Percentiles rank a stretch among this genome's conserved stretches.
Conservation (phyloP, 2,888 invertebrate species). For the Lasioglossum zephyrum region DNA sequence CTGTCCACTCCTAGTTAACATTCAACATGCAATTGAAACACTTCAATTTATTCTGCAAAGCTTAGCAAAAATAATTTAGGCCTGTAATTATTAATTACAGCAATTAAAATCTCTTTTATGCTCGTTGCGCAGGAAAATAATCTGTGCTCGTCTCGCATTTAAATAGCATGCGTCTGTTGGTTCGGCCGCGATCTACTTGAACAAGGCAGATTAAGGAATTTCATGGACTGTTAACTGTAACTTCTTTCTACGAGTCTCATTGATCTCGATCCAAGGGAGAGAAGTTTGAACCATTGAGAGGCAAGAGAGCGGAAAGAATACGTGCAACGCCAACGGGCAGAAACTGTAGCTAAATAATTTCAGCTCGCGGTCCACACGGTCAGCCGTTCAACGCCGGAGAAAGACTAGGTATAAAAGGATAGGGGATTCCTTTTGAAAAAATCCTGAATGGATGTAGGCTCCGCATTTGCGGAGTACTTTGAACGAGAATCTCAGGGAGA, state of each 20-base stretch:
- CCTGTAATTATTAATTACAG: not conserved
- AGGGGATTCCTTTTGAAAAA: constrained; percentile 70
- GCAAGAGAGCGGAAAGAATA: constrained; percentile 42
- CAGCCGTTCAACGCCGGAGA: constrained; percentile 41
- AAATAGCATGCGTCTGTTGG: not conserved
- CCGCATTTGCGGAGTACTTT: constrained; percentile 67
- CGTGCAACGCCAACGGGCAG: constrained; percentile 54
- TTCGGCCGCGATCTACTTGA: not conserved
- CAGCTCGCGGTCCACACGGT: constrained; percentile 51
- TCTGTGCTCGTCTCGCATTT: not conserved
- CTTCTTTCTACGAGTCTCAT: constrained; percentile 15
- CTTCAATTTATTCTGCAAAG: not conserved
- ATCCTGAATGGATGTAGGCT: constrained; percentile 75
- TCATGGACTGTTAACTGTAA: not conserved
- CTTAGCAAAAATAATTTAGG: not conserved
- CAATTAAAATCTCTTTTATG: not conserved
- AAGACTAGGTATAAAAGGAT: constrained; percentile 62
- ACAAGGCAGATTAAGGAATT: not conserved
- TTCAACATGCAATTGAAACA: not conserved
- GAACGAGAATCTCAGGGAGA: constrained; percentile 60
- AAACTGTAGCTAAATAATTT: constrained; percentile 66
- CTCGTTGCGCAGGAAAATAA: not conserved
- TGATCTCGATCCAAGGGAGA: constrained; percentile 26
- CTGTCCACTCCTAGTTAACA: too few species aligned
- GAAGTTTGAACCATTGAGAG: constrained; percentile 17